These are phyloP conservation scores for Cantharis flavilabris DNA, from an alignment of 2,888 invertebrate species.

Conservation along the genomic window DNA sequence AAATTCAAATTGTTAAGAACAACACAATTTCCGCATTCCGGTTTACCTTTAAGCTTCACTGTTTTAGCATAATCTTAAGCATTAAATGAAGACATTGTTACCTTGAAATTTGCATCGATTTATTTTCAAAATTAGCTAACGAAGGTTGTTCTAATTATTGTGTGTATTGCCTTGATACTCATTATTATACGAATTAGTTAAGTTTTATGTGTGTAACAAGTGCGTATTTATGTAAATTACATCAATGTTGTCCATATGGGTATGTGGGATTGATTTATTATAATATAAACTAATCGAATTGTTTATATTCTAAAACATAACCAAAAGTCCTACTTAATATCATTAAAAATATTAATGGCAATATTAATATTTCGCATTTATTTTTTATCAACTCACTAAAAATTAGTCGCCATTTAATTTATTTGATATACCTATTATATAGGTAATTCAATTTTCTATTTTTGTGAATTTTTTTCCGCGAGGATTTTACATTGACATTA, in stretches of 20 bases:
- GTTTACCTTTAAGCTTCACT: background rate
- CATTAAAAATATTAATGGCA: no score
- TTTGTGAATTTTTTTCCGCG: conserved; percentile 10
- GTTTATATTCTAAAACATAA: no score
- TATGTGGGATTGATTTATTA: background rate
- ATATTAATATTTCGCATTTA: no score
- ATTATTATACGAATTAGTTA: background rate
- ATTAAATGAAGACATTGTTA: background rate
- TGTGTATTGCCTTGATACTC: background rate
- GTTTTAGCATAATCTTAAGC: background rate
- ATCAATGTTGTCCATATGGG: background rate
- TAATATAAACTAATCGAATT: no score
- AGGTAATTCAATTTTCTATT: conserved; percentile 4
- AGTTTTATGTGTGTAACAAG: background rate
- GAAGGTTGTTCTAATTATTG: background rate
- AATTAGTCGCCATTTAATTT: no score
- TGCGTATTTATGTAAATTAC: background rate
- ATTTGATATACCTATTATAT: no score
- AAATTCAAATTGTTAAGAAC: background rate
- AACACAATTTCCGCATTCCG: background rate
- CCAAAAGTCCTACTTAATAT: no score
- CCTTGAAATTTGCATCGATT: background rate
- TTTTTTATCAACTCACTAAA: no score
- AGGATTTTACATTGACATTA: conserved; percentile 12
- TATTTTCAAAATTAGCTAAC: background rate